Evolutionary conservation across 2,113 vertebrate genomes (phyloP), one percentile per base, ranked within the genome.

Genomic region (Ardeotis arabs): DNA sequence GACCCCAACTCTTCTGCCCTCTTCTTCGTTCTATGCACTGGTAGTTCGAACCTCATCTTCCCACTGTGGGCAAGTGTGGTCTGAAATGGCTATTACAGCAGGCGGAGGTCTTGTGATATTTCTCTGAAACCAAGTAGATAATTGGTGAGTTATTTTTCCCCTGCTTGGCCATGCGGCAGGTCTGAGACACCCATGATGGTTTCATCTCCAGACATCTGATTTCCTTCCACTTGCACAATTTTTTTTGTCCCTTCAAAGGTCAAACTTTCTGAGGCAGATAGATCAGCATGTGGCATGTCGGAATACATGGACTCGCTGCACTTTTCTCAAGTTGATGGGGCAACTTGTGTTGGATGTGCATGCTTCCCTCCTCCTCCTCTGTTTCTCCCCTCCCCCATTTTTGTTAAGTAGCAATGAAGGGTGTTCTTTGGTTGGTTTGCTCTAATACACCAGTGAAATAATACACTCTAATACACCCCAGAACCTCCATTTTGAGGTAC

Each of bases 321-420:
- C 60, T 87, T 87, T 15, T 56, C 45, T 64, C 5, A 62, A 8
- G 59, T 50, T 60, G 47, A 33, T 78, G 47, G 47, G n/a, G 69
- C 47, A 91, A 25, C 28, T 70, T 35, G 16, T 47, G n/a, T 39
- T 68, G 56, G 28, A 56, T 75, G 39, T 33, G 52, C 16, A 7
- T 0, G 0, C 35, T 85, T 63, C 4, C 1, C 14, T 4, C 3
- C 19, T 77, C 53, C 24, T 23, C 4, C 22, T 5, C 13, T 27
- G 4, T 47, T 87, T 50, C 31, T 55, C 31, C 50, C 15, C 83
- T 15, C 11, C 15, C 5, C 5, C 0, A 29, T 69, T 93, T 80
- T 41, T 50, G 1, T 69, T 33, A 62, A 79, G 31, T 23, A 58
- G 37, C 44, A 56, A 20, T 37, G 44, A 44, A 66, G 33, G 8